Percentiles rank a stretch among this genome's conserved stretches.
These are phyloP conservation scores for Chelmon rostratus DNA, from an alignment of 2,797 vertebrate species.

Conservation along the genomic window DNA sequence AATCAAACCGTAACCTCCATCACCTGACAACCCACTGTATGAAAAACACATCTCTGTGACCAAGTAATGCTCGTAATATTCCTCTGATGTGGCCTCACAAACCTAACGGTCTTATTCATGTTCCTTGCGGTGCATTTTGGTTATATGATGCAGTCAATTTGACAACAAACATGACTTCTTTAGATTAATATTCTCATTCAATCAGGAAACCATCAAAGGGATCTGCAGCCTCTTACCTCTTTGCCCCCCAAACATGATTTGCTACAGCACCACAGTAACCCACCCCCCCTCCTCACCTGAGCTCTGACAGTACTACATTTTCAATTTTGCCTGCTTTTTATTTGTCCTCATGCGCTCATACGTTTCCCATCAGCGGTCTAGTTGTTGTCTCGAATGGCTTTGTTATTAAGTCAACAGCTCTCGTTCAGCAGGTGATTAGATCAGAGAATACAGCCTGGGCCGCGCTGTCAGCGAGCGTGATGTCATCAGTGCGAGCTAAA, in stretches of 20 bases:
- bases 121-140: neutral
- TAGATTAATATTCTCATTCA: neutral
- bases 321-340: slow-evolving; percentile 43
- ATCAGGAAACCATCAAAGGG: slow-evolving; percentile 6
- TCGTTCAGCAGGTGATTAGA: slow-evolving; percentile 75
- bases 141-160: neutral
- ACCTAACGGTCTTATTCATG: neutral
- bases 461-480: slow-evolving; percentile 50
- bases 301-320: slow-evolving; percentile 35
- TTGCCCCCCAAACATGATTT: slow-evolving; percentile 32
- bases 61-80: slow-evolving; percentile 12
- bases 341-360: slow-evolving; percentile 57
- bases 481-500: slow-evolving; percentile 67
- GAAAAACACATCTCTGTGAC: slow-evolving; percentile 16
- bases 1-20: slow-evolving; percentile 15
- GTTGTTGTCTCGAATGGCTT: slow-evolving; percentile 57
- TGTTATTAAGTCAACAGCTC: slow-evolving; percentile 74
- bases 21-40: slow-evolving; percentile 12
- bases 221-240: slow-evolving; percentile 8
- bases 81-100: slow-evolving; percentile 23
- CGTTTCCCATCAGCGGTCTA: slow-evolving; percentile 54
- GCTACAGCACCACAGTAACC: neutral
- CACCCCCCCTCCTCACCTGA: neutral
- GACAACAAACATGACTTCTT: too few relatives aligned
- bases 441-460: slow-evolving; percentile 66